A percentile compares a stretch with the other conserved stretches of the same genome.
Conservation (phyloP, 2,888 invertebrate genomes). For the Sarcophaga carnaria region DNA sequence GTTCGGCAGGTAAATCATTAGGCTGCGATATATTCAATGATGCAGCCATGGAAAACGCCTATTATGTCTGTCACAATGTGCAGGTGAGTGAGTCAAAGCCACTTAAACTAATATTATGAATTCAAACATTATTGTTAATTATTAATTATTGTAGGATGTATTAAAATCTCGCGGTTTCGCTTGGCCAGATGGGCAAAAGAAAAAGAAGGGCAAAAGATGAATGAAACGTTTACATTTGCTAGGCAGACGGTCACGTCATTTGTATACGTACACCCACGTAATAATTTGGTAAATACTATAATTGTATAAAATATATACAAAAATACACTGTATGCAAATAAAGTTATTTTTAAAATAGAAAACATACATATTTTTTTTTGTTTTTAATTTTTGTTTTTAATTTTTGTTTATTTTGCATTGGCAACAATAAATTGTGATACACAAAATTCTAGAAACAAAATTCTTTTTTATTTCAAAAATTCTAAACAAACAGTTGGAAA, state of each 20-base stretch:
- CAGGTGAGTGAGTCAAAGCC: constrained; percentile 83
- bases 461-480: background rate
- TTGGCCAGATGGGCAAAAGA: constrained; percentile 93
- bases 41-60: constrained; percentile 96
- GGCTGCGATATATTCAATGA: constrained; percentile 93
- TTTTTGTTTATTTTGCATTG: constrained; percentile 45
- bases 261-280: constrained; percentile 23
- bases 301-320: constrained; percentile 20
- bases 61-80: constrained; percentile 95
- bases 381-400: background rate
- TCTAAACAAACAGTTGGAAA: constrained; percentile 34
- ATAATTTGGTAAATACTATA: constrained; percentile 22
- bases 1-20: constrained; percentile 84
- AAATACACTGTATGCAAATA: constrained; percentile 49
- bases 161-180: constrained; percentile 93
- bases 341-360: constrained; percentile 57
- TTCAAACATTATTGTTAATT: background rate
- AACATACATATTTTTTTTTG: constrained; percentile 11
- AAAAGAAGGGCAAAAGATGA: constrained; percentile 88
- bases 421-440: constrained; percentile 8
- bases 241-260: constrained; percentile 35
- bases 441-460: constrained; percentile 64
- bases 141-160: constrained; percentile 86
- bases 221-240: background rate
- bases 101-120: background rate